Evolutionary conservation across 1,140 invertebrate genomes (phyloP), one percentile per base, ranked within the genome.

Genomic region (Lepidurus apus): DNA sequence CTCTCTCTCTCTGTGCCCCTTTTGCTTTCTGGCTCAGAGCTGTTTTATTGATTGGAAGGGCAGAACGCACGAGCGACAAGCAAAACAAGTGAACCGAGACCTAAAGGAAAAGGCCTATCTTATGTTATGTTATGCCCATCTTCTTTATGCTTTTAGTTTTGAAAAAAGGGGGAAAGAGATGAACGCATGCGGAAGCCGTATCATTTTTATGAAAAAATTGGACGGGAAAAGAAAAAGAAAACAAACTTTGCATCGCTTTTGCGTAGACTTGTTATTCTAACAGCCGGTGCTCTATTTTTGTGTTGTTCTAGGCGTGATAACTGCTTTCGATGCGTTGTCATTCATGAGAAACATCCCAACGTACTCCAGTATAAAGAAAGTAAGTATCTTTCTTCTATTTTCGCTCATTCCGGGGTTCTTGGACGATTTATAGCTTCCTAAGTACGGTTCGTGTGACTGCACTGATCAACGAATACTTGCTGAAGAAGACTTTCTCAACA

Each of bases 361-460:
- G 93, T 96, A 80, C 88, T 96, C 81, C 94, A 97, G 86, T 97
- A 96, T 87, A 97, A 97, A 93, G 95, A 96, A 90, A 95, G 95
- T 97, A 88, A 95, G 94, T 95, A 85, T 74, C 47, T 77, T 43
- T 2, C 65, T 73, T 42, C 26, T 75, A 17, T 75, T 43, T 42
- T 75, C 43, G 21, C 53, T 7, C n/a, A 11, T 47, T 4, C 21
- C 8, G 13, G 17, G 13, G 17, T 65, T 65, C 17, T 65, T 11
- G 1, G 5, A 65, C 34, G 34, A 34, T 34, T 34, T 34, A 34
- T 34, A 34, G 34, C 34, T 34, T 34, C 34, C 34, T 3, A 34
- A 34, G 34, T 34, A 34, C 3, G 34, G 34, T 34, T 34, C 34
- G 34, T 34, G 34, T 34, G 34, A 34, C 34, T 34, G 34, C 34